These are phyloP conservation scores for Synergus itoensis DNA, from an alignment of 2,888 invertebrate species.

Conservation along the genomic window DNA sequence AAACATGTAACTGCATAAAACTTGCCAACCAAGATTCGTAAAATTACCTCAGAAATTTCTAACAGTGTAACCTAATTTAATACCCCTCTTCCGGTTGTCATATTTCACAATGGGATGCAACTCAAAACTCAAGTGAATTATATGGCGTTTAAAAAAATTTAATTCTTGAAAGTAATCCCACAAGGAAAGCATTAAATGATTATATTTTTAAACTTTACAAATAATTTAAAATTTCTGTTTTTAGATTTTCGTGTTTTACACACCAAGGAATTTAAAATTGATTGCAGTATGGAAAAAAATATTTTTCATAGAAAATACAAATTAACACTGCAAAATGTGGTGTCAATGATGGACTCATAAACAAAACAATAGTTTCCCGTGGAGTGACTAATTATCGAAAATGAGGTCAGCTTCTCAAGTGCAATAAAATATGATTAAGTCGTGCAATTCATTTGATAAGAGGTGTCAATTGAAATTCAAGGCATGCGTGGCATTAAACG, in stretches of 20 bases:
- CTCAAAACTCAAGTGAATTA: neutral
- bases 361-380: neutral
- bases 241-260: neutral
- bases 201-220: neutral
- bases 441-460: constrained; percentile 14
- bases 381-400: neutral
- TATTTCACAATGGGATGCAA: neutral
- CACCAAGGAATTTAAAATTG: neutral
- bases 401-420: neutral
- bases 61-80: neutral
- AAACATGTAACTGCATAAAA: too few relatives aligned
- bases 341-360: neutral
- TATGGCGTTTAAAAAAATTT: neutral
- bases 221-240: neutral
- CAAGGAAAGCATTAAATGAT: neutral
- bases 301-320: neutral
- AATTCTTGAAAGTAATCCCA: neutral
- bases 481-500: constrained; percentile 42
- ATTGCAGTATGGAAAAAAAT: neutral
- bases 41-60: too few relatives aligned
- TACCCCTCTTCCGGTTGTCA: neutral
- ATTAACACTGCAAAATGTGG: neutral
- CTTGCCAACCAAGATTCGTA: too few relatives aligned
- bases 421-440: neutral
- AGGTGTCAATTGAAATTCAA: constrained; percentile 16